These are phyloP conservation scores for Sericinus montela DNA, from an alignment of 2,888 invertebrate genomes.

Conservation along the genomic window DNA sequence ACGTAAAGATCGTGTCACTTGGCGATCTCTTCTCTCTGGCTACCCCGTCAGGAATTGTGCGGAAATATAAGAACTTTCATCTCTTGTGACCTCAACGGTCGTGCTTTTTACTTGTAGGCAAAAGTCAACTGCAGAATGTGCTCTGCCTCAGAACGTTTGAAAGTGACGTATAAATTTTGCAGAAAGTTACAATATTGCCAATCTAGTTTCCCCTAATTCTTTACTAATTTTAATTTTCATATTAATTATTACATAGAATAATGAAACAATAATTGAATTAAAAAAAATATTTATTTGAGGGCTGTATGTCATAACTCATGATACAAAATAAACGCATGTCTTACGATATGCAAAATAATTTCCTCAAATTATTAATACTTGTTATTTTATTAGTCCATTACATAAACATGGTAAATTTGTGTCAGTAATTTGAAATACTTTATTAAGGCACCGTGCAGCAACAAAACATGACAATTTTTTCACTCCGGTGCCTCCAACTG, in stretches of 20 bases:
- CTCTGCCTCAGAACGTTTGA: no score
- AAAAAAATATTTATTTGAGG: conserved; percentile 8
- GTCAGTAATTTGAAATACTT: not conserved
- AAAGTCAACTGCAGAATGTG: no score
- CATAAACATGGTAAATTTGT: not conserved
- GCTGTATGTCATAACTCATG: not conserved
- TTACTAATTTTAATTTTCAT: no score
- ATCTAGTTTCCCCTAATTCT: no score
- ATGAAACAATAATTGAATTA: not conserved
- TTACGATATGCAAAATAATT: not conserved
- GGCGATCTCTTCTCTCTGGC: no score
- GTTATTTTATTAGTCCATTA: not conserved
- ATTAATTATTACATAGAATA: not conserved
- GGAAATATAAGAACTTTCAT: no score
- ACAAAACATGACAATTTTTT: not conserved
- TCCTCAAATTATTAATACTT: not conserved
- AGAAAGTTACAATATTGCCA: no score
- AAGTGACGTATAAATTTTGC: no score
- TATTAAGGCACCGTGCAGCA: not conserved
- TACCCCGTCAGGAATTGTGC: no score
- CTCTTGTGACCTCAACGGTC: no score
- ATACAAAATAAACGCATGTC: not conserved
- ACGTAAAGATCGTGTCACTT: no score
- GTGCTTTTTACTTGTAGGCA: no score
- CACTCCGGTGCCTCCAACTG: not conserved